Evolutionary conservation across 2,797 vertebrate species (phyloP).

Genomic region (Hybognathus amarus): DNA sequence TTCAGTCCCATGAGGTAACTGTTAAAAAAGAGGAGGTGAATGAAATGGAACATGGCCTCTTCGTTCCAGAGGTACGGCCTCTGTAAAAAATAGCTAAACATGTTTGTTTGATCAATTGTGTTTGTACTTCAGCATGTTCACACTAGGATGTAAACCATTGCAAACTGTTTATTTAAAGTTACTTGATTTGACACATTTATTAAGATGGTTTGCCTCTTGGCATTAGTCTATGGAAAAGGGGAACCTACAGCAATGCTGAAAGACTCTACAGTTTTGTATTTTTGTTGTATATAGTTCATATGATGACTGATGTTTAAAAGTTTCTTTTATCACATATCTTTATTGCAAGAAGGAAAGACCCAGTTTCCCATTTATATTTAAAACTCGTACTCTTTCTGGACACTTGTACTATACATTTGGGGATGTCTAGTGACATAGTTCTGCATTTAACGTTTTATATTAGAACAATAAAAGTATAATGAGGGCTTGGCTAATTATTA

Average conservation of each 20-base stretch:
- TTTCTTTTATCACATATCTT: conserved; percentile 47
- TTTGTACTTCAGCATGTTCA: conserved; percentile 53
- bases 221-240: conserved; percentile 19
- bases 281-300: conserved; percentile 52
- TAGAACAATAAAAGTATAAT: conserved; percentile 39
- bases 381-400: conserved; percentile 19
- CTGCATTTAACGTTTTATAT: conserved; percentile 52
- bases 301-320: conserved; percentile 22
- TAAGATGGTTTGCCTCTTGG: conserved; percentile 14
- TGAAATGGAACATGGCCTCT: not conserved
- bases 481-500: conserved; percentile 9
- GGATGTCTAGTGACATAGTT: conserved; percentile 39
- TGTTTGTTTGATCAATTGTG: conserved; percentile 2
- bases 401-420: conserved; percentile 33
- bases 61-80: not conserved
- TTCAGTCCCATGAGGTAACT: conserved; percentile 6
- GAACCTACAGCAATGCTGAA: conserved; percentile 23
- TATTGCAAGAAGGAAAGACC: conserved; percentile 47
- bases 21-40: conserved; percentile 6
- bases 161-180: conserved; percentile 43
- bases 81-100: conserved; percentile 25
- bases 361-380: conserved; percentile 44
- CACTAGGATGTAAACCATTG: conserved; percentile 29
- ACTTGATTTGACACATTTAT: conserved; percentile 22
- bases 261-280: conserved; percentile 22